A percentile compares a stretch with the other conserved stretches of the same genome.
Conservation (phyloP, 2,888 invertebrate genomes). For the Troides aeacus region DNA sequence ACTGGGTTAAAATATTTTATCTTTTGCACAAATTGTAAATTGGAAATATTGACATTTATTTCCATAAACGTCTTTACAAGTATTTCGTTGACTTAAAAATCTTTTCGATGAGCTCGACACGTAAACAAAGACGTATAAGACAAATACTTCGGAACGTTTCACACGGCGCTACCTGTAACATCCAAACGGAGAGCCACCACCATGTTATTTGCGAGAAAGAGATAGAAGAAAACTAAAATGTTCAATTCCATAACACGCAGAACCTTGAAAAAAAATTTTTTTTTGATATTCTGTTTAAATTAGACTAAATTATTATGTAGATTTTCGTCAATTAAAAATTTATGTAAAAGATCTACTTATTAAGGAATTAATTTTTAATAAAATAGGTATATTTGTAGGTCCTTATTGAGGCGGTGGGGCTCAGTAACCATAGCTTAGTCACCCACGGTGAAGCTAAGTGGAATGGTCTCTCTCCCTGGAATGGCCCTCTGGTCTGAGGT, state of each 20-base stretch:
- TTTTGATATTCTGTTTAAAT: too few relatives aligned
- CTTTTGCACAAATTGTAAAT: constrained; percentile 41
- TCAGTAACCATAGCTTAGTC: too few relatives aligned
- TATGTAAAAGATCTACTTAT: too few relatives aligned
- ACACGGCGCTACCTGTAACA: constrained; percentile 36
- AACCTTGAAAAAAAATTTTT: background rate
- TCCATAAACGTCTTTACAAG: constrained; percentile 57
- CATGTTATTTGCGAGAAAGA: constrained; percentile 63
- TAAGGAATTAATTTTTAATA: too few relatives aligned
- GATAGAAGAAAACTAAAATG: constrained; percentile 32
- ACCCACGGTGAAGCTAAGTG: too few relatives aligned
- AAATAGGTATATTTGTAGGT: too few relatives aligned
- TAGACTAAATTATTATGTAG: too few relatives aligned
- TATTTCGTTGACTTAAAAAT: constrained; percentile 32
- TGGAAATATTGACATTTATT: constrained; percentile 49
- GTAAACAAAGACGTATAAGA: constrained; percentile 78
- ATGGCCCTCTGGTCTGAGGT: too few relatives aligned
- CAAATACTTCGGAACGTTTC: constrained; percentile 61
- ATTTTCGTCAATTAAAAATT: too few relatives aligned
- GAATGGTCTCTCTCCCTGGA: too few relatives aligned
- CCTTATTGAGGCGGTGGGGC: too few relatives aligned
- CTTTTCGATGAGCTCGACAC: constrained; percentile 62
- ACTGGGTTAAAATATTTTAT: constrained; percentile 42
- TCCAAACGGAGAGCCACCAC: constrained; percentile 51
- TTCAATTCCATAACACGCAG: constrained; percentile 15